phyloP scores from a whole-genome alignment of 2,797 vertebrate genomes.

The Anomalospiza imberbis region DNA sequence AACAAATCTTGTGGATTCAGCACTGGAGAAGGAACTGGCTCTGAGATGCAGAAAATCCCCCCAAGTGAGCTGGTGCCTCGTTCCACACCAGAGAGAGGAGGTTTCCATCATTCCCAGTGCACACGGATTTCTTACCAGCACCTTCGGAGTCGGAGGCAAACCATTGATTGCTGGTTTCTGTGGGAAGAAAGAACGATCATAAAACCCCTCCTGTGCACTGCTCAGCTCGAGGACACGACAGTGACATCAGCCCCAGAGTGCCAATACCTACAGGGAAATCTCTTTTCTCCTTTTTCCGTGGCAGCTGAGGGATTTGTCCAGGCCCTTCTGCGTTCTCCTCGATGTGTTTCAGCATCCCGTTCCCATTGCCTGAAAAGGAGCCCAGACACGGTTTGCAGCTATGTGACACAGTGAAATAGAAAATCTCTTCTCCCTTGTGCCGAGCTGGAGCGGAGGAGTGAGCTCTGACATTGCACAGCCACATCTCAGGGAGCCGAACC shows the following conservation, averaged over 20 bases:
- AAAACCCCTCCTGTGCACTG: background rate
- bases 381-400: background rate
- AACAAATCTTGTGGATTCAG: background rate
- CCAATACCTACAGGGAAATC: constrained; percentile 87
- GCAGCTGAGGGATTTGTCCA: constrained; percentile 79
- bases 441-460: background rate
- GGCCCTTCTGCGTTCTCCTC: constrained; percentile 77
- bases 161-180: constrained; percentile 97
- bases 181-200: background rate
- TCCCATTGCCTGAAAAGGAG: constrained; percentile 79
- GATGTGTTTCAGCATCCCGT: constrained; percentile 78
- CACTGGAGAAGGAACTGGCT: background rate
- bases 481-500: background rate
- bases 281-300: constrained; percentile 88
- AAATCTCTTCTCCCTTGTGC: background rate
- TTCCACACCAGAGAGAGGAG: background rate
- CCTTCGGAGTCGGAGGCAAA: constrained; percentile 95
- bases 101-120: background rate
- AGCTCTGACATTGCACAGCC: background rate
- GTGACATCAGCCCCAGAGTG: background rate
- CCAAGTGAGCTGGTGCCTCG: background rate
- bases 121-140: constrained; percentile 85
- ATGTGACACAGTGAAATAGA: background rate
- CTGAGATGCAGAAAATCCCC: background rate
- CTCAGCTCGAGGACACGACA: background rate